phyloP scores from a whole-genome alignment of 2,113 vertebrate genomes.

The Charadrius vociferus region DNA sequence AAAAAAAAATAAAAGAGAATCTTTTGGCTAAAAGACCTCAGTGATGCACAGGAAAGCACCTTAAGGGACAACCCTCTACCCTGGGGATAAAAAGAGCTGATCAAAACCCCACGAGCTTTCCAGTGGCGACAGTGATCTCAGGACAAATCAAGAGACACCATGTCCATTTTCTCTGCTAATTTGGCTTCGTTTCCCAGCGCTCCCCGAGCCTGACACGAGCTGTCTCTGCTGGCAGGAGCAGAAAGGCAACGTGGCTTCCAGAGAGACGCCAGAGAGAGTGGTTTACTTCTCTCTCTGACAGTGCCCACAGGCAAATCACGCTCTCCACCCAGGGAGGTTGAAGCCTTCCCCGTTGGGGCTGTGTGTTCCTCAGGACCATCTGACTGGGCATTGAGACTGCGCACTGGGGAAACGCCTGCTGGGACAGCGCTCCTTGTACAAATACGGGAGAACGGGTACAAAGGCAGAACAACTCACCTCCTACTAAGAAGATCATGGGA shows the following conservation, averaged over 20 bases:
- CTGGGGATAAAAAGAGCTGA: neutral
- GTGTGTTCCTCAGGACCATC: neutral
- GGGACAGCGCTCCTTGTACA: neutral
- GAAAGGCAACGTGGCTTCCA: neutral
- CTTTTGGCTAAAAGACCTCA: neutral
- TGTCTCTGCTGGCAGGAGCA: neutral
- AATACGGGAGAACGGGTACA: neutral
- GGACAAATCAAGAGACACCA: neutral
- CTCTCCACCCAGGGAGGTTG: neutral
- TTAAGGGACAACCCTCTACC: neutral
- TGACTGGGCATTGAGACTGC: too few relatives aligned
- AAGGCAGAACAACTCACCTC: neutral
- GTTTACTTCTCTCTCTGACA: neutral
- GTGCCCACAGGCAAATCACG: neutral
- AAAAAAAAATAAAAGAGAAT: too few relatives aligned
- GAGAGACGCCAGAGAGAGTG: neutral
- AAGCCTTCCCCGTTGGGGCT: neutral
- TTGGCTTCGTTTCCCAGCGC: neutral
- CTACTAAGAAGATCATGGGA: too few relatives aligned
- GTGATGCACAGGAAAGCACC: neutral
- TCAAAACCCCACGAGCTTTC: neutral
- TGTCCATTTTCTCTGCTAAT: neutral
- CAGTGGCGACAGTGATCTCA: neutral
- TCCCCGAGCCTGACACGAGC: neutral
- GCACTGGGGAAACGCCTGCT: rapidly evolving